phyloP scores from a whole-genome alignment of 2,888 invertebrate genomes.

The Merodon equestris region DNA sequence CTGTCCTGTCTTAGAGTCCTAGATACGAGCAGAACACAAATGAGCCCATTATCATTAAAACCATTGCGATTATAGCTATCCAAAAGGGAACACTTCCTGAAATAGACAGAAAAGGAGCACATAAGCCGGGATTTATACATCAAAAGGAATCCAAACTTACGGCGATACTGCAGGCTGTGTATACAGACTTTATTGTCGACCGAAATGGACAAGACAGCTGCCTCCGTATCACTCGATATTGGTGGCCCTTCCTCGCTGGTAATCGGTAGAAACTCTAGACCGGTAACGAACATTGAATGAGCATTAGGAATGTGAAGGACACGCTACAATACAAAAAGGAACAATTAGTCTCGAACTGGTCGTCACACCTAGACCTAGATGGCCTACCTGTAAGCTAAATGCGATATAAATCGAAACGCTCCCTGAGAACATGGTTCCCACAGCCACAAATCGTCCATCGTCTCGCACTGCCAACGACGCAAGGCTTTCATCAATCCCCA shows the following conservation, averaged over 20 bases:
- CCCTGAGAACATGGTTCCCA: slow-evolving; percentile 96
- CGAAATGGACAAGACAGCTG: slow-evolving; percentile 95
- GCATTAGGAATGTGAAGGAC: slow-evolving; percentile 90
- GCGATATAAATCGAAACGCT: slow-evolving; percentile 94
- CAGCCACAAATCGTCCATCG: slow-evolving; percentile 94
- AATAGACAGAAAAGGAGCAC: slow-evolving; percentile 72
- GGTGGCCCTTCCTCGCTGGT: slow-evolving; percentile 84
- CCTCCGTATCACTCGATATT: slow-evolving; percentile 87
- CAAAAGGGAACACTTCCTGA: slow-evolving; percentile 90
- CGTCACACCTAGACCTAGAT: background rate
- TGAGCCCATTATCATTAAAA: slow-evolving; percentile 87
- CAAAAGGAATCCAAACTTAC: slow-evolving; percentile 80
- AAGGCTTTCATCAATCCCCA: slow-evolving; percentile 86
- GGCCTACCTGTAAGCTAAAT: slow-evolving; percentile 90
- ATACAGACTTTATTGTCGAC: slow-evolving; percentile 96
- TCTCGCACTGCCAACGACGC: slow-evolving; percentile 92
- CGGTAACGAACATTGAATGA: slow-evolving; percentile 98
- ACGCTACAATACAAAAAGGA: slow-evolving; percentile 80
- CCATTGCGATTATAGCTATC: slow-evolving; percentile 87
- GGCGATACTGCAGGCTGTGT: slow-evolving; percentile 89
- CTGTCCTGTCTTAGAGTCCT: slow-evolving; percentile 84
- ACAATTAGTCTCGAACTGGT: background rate
- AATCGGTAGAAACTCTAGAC: slow-evolving; percentile 93
- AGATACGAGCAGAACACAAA: slow-evolving; percentile 91
- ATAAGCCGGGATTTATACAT: background rate